phyloP scores from a whole-genome alignment of 2,113 vertebrate species.

The Vicugna pacos region DNA sequence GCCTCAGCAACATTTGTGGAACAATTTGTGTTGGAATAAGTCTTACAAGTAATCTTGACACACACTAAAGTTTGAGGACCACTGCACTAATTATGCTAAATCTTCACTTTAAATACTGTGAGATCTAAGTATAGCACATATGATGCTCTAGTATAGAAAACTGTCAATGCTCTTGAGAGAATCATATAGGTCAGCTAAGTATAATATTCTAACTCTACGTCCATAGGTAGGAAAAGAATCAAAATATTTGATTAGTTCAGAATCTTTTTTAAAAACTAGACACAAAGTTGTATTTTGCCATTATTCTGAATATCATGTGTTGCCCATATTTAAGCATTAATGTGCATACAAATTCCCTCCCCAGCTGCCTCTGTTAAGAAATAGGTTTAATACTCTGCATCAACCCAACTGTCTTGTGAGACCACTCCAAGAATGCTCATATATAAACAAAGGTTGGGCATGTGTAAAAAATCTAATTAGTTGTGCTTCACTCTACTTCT shows the following conservation, averaged over 20 bases:
- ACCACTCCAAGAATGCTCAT: background rate
- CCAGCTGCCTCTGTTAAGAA: background rate
- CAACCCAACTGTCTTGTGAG: background rate
- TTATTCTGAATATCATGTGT: background rate
- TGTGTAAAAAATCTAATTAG: background rate
- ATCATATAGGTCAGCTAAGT: background rate
- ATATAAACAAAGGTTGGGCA: background rate
- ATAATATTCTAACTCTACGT: background rate
- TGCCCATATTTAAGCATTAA: background rate
- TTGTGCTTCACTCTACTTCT: background rate
- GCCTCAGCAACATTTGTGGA: background rate
- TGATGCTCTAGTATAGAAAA: background rate
- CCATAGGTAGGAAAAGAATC: background rate
- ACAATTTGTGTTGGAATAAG: background rate
- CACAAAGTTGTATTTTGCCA: background rate
- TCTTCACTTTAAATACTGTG: background rate
- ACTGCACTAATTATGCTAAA: background rate
- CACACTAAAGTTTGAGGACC: background rate
- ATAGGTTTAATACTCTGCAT: background rate
- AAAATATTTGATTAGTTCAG: background rate
- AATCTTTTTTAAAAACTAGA: background rate
- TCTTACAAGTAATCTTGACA: background rate
- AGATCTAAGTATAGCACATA: background rate
- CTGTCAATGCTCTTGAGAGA: background rate
- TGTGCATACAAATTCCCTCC: background rate